phyloP scores from a whole-genome alignment of 2,113 vertebrate species.

The Bufo gargarizans region DNA sequence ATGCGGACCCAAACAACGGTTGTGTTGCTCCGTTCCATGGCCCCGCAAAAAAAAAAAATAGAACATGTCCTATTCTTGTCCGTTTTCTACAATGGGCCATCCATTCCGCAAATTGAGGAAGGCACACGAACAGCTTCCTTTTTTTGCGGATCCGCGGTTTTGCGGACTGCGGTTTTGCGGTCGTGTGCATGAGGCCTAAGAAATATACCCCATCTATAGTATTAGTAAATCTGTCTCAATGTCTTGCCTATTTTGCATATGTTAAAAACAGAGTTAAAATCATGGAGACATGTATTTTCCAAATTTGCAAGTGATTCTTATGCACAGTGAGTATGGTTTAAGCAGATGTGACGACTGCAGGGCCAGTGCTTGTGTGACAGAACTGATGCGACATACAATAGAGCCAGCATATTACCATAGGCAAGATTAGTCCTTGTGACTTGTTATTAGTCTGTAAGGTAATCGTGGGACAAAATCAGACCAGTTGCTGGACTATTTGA shows the following conservation, averaged over 20 bases:
- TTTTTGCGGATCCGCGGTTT: no score
- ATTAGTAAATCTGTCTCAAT: not conserved
- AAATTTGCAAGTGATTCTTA: conserved; percentile 4
- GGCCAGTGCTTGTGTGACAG: not conserved
- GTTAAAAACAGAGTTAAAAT: not conserved
- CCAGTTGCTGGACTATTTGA: conserved; percentile 21
- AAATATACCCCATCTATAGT: no score
- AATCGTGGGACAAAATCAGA: conserved; percentile 1
- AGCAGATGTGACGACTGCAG: conserved; percentile 3
- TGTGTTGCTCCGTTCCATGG: no score
- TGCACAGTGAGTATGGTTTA: not conserved
- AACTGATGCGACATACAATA: not conserved
- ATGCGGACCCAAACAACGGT: no score
- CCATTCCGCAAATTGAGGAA: no score
- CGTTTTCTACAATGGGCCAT: no score
- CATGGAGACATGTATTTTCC: not conserved
- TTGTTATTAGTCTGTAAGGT: conserved; percentile 21
- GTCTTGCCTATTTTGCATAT: not conserved
- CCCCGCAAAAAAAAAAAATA: no score
- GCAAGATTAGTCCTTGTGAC: conserved; percentile 5
- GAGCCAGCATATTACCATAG: not conserved
- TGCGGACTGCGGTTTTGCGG: no score
- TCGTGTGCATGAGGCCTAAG: no score
- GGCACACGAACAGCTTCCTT: no score
- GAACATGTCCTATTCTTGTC: no score